Evolutionary conservation across 2,113 vertebrate genomes (phyloP), one percentile per base, ranked within the genome.

Genomic region (Notothenia rossii): DNA sequence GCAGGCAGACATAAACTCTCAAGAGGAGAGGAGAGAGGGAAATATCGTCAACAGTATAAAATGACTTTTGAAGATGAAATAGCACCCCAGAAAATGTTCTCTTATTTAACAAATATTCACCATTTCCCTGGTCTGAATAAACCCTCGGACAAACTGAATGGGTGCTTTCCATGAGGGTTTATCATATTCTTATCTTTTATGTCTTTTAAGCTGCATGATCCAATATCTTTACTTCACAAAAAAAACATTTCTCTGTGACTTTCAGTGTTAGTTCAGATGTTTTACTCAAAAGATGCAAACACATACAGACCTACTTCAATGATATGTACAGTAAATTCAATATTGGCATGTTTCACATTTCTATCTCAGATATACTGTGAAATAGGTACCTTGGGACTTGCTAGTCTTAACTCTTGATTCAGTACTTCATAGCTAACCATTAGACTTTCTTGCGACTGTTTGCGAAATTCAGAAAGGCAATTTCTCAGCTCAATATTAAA

Each of bases 61-160:
- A 70, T 71, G 48, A 80, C 53, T 33, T 11, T 50, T 17, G 70
- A 58, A 82, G 49, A 25, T 73, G 36, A 77, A 79, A 77, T 25
- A 73, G 50, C 22, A 69, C 29, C 29, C 29, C 29, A 4, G 3
- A 29, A 29, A 4, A 4, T 29, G 29, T 29, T 25, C 13, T 68
- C 45, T 67, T 36, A 68, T 61, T 46, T 79, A 48, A 56, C 1
- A 71, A 66, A 43, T 29, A 9, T 58, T 73, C 54, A 25, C 14
- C 17, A 72, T 71, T 70, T 56, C 14, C 69, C 46, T n/a, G 3
- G 20, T 64, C 20, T 51, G 45, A 29, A 58, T 20, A 64, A 81
- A 68, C 58, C 7, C 14, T 63, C 14, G 10, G 56, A 59, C 67
- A 84, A 73, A 67, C n/a, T 3, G 36, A 73, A 75, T 45, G 17